Evolutionary conservation across 2,888 invertebrate species (phyloP), one percentile per base, ranked within the genome.

Genomic region (Cheilosia vulpina): DNA sequence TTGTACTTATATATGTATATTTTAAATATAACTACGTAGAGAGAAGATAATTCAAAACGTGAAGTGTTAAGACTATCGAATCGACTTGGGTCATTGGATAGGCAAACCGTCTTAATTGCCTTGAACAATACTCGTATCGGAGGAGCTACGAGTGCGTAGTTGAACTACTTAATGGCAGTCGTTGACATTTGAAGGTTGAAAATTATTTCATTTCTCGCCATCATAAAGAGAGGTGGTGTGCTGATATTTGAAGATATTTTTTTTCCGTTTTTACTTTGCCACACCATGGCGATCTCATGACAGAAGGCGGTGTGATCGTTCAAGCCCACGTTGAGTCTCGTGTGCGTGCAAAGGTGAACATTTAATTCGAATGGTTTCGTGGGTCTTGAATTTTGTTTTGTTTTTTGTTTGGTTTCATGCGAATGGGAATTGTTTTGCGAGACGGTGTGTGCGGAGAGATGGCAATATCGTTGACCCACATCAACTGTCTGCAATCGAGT

Each of bases 161-260:
- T 71, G 80, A 71, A 76, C 79, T 80, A 80, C 80, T 75, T 84
- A 65, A 80, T 69, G 41, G 24, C 84, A 84, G 79, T 84, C 84
- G 80, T 71, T 80, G 84, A 80, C 84, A 84, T 80, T 62, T 84
- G 84, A 84, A 84, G 84, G 84, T 79, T 84, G 66, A 76, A 75
- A 66, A 47, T 69, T 69, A 47, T 73, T 76, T 69, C 58, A 71
- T 58, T 66, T 80, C 50, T 19, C 69, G 31, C 63, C 65, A 66
- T 78, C 9, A 31, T 34, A 52, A 21, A 21, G 17, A 19, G 58
- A 13, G n/a, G 19, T 52, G 27, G 34, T 57, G 47, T 27, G 55
- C 13, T 41, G 17, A 7, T 27, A 19, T 66, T 62, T 45, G 41
- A 53, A 45, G 15, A 27, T 11, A 7, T 17, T 9, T 17, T 3